These are phyloP conservation scores for Falcunculus frontatus DNA, from an alignment of 2,113 vertebrate species.

Conservation along the genomic window DNA sequence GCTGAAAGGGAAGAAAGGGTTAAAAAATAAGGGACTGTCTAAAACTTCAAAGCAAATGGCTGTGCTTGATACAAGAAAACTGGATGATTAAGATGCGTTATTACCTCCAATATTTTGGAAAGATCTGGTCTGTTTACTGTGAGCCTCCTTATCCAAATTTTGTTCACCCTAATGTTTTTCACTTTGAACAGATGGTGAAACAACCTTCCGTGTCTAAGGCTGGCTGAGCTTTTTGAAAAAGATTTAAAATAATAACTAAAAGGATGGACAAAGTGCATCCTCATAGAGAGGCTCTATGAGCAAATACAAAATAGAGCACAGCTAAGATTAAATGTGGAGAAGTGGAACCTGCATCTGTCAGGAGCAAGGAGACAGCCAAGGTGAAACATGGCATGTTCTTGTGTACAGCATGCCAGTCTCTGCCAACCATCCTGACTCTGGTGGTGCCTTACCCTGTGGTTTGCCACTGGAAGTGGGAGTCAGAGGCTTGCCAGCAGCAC, in stretches of 20 bases:
- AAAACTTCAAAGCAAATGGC: background rate
- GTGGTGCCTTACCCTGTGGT: background rate
- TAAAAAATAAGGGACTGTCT: background rate
- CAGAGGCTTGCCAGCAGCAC: background rate
- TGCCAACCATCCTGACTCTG: background rate
- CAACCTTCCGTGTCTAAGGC: slow-evolving; percentile 23
- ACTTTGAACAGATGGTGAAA: slow-evolving; percentile 54
- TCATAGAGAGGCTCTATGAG: background rate
- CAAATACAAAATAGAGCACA: background rate
- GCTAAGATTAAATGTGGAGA: background rate
- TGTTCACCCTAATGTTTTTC: slow-evolving; percentile 50
- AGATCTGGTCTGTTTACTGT: slow-evolving; percentile 1
- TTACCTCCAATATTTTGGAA: background rate
- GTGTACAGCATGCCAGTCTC: background rate
- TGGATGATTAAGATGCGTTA: background rate
- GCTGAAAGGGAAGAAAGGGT: background rate
- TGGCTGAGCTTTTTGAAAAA: slow-evolving; percentile 20
- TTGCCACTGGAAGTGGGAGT: background rate
- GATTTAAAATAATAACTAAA: slow-evolving; percentile 61
- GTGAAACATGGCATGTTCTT: background rate
- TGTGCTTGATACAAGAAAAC: background rate
- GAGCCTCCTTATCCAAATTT: slow-evolving; percentile 12
- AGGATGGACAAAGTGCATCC: background rate
- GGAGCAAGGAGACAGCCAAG: background rate
- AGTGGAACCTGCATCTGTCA: background rate